phyloP scores from a whole-genome alignment of 2,888 invertebrate genomes.

The Panzeria rudis region DNA sequence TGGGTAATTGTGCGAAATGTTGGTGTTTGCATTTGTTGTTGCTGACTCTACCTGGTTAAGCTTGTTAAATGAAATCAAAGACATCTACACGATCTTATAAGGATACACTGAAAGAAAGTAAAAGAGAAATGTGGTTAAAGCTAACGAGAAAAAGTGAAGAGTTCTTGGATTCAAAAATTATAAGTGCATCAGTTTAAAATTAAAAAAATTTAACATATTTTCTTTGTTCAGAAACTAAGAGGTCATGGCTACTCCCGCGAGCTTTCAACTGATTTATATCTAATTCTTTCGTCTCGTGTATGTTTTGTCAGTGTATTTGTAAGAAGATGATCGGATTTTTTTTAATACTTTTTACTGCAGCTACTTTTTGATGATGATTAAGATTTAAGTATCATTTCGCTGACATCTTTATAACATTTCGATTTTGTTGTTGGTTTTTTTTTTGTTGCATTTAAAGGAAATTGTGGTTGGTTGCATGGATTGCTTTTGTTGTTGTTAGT shows the following conservation, averaged over 20 bases:
- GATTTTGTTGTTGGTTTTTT: slow-evolving; percentile 62
- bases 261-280: not conserved
- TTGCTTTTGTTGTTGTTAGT: slow-evolving; percentile 18
- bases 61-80: slow-evolving; percentile 57
- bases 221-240: too few species aligned
- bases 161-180: too few species aligned
- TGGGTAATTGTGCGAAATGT: slow-evolving; percentile 74
- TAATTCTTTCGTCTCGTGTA: not conserved
- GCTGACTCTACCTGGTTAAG: slow-evolving; percentile 37
- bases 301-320: slow-evolving; percentile 35
- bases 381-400: slow-evolving; percentile 74
- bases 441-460: slow-evolving; percentile 51
- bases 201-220: too few species aligned
- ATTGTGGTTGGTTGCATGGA: slow-evolving; percentile 40
- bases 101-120: slow-evolving; percentile 33
- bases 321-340: slow-evolving; percentile 44
- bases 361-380: slow-evolving; percentile 71
- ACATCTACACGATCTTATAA: slow-evolving; percentile 44
- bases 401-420: slow-evolving; percentile 74
- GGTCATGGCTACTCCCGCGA: not conserved
- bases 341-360: slow-evolving; percentile 56
- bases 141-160: too few species aligned
- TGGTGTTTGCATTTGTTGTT: slow-evolving; percentile 29
- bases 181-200: too few species aligned
- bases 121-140: not conserved